Conservation (phyloP, 2,888 invertebrate genomes). For the Herminia tarsipennalis region DNA sequence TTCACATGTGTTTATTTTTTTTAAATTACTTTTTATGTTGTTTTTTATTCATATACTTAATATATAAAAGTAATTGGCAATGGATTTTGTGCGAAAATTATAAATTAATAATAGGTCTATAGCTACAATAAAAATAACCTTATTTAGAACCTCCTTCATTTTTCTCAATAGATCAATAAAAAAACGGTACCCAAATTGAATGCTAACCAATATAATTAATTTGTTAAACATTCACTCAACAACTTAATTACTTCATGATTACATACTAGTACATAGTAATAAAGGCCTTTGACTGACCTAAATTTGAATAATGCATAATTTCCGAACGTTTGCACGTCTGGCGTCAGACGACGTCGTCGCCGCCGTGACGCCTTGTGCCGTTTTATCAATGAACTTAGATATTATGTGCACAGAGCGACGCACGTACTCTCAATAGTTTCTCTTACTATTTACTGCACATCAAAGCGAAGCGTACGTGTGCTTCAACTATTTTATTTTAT, state of each 20-base stretch:
- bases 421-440: background rate
- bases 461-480: conserved; percentile 35
- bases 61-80: too few relatives aligned
- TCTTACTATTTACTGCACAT: conserved; percentile 22
- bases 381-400: conserved; percentile 7
- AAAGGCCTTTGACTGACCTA: background rate
- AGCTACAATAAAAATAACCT: too few relatives aligned
- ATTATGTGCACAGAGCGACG: background rate
- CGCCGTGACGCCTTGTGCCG: too few relatives aligned
- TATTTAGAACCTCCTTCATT: too few relatives aligned
- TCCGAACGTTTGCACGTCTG: background rate
- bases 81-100: too few relatives aligned
- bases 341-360: too few relatives aligned
- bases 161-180: too few relatives aligned
- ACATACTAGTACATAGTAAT: background rate
- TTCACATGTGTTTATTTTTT: too few relatives aligned
- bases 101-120: too few relatives aligned
- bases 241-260: background rate
- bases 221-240: background rate
- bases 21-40: too few relatives aligned
- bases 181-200: too few relatives aligned
- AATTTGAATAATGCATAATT: background rate
- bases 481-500: conserved; percentile 11
- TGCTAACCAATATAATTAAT: background rate
- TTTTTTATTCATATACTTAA: too few relatives aligned